Evolutionary conservation across 2,888 invertebrate genomes (phyloP).

Genomic region (Drosophila fungiperda): DNA sequence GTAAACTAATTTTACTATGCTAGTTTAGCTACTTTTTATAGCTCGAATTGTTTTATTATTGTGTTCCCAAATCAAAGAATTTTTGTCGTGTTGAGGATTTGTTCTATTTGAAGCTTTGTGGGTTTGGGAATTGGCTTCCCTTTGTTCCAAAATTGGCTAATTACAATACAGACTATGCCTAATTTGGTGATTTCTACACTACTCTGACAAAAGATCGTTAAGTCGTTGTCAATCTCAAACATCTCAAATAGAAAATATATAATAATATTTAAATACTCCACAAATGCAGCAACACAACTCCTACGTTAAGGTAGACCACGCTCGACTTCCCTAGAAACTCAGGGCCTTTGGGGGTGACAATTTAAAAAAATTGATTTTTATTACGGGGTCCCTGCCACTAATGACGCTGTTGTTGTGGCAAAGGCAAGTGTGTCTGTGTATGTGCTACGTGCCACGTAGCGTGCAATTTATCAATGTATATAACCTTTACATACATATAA

Average conservation of each 20-base stretch:
- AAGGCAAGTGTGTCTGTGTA: constrained; percentile 20
- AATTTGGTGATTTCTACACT: neutral
- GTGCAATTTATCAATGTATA: constrained; percentile 62
- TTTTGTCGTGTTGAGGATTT: neutral
- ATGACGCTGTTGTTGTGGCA: constrained; percentile 65
- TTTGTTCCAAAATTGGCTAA: neutral
- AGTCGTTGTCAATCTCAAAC: neutral
- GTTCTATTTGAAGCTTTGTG: neutral
- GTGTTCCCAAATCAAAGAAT: neutral
- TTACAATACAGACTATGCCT: neutral
- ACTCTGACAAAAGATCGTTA: neutral
- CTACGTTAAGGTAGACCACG: constrained; percentile 16
- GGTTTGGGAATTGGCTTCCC: neutral
- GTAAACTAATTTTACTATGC: neutral
- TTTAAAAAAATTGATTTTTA: constrained; percentile 74
- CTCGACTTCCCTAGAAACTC: constrained; percentile 21
- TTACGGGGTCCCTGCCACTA: constrained; percentile 58
- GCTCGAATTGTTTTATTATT: no score
- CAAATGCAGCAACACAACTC: constrained; percentile 2
- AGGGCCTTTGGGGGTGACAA: constrained; percentile 50
- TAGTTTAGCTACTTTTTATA: no score
- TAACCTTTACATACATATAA: constrained; percentile 13
- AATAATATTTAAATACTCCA: neutral
- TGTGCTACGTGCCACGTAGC: neutral
- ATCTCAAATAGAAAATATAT: neutral